A percentile compares a stretch with the other conserved stretches of the same genome.
Evolutionary conservation across 2,113 vertebrate species (phyloP).

Genomic region (Cyphomyrus plagiostoma): DNA sequence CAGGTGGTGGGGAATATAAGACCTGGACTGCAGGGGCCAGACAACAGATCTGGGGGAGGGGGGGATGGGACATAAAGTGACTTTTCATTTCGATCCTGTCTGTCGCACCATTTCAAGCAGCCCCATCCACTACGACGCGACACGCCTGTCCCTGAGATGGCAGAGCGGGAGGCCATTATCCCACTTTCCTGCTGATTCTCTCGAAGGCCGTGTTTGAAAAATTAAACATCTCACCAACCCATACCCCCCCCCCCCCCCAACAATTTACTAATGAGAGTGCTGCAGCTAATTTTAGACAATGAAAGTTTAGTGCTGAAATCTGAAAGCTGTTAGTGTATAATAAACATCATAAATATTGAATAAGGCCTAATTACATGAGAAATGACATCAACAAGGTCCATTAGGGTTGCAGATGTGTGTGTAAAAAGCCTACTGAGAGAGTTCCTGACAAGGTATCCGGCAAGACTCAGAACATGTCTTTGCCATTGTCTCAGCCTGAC

Average conservation of each 20-base stretch:
- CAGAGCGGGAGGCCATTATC: slow-evolving; percentile 7
- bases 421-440: background rate
- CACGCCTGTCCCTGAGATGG: background rate
- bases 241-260: background rate
- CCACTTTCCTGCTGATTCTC: slow-evolving; percentile 5
- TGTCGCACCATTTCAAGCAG: background rate
- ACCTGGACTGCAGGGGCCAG: background rate
- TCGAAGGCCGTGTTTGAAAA: slow-evolving; percentile 1
- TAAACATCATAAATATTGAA: slow-evolving; percentile 25
- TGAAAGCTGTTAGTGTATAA: slow-evolving; percentile 12
- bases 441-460: background rate
- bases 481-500: background rate
- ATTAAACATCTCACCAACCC: background rate
- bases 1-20: background rate
- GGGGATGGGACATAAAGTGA: background rate
- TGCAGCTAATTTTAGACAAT: slow-evolving; percentile 5
- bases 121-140: background rate
- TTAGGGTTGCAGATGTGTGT: background rate
- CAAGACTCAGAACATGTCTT: background rate
- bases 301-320: background rate
- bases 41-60: background rate
- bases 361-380: slow-evolving; percentile 18
- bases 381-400: slow-evolving; percentile 11
- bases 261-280: slow-evolving; percentile 7
- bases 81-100: background rate